Base-by-base conservation (phyloP, 2,888 invertebrate genomes). In the Epirrita christyi region DNA sequence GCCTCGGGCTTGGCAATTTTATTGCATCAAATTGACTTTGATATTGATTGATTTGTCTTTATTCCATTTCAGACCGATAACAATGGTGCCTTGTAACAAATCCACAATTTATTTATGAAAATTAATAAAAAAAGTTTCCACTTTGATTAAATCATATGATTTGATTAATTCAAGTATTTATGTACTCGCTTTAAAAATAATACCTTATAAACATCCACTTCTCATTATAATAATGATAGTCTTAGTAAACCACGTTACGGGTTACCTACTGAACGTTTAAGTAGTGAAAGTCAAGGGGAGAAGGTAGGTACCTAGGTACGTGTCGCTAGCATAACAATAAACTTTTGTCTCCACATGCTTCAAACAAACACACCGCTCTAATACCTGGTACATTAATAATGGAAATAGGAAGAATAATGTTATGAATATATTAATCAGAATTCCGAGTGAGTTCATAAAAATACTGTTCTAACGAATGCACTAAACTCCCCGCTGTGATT, bases 361-460 rank as follows among this genome's bases (percentile, higher is more conserved):
- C 61, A 64, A 65, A 64, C 67, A 70, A 61, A 56, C 67, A 63
- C 69, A 68, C 67, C 69, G 11, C 32, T 27, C 38, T 21, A 21
- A 32, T 43, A 10, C 11, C 32, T n/a, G 28, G 29, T 43, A 75
- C 73, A 73, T 75, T 83, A 85, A 85, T 85, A 85, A 85, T 85
- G 77, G 80, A 80, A 81, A 72, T 75, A 76, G 75, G 80, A 81
- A 81, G 80, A 85, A 79, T 83, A 80, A 84, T 81, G 78, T 77
- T 85, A 81, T 84, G 83, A 85, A 87, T 86, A 87, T 85, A 85
- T 83, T 83, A 86, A 86, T 86, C 82, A 77, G 78, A 78, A 88
- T 89, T 86, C 85, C 81, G 80, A 77, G 76, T 75, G 83, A 86
- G 85, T 87, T 87, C 84, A 88, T 90, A 90, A 88, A 88, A 88